Percentiles rank a stretch among this genome's conserved stretches.
phyloP scores from a whole-genome alignment of 2,113 vertebrate species.

The Myodes glareolus region DNA sequence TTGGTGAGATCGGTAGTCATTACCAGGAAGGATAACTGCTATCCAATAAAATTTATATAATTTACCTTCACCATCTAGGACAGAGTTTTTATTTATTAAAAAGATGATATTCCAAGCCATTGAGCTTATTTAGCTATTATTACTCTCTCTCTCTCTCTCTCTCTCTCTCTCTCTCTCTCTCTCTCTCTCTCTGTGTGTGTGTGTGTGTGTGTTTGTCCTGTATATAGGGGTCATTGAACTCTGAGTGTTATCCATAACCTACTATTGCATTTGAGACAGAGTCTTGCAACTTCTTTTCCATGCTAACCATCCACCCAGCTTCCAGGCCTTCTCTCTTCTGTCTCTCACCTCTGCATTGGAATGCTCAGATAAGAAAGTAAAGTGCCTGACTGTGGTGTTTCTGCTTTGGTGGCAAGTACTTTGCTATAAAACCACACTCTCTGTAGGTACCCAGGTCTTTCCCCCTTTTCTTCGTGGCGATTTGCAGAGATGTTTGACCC shows the following conservation, averaged over 20 bases:
- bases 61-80: background rate
- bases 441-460: no score
- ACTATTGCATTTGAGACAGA: background rate
- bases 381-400: background rate
- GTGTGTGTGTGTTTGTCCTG: background rate
- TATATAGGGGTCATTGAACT: background rate
- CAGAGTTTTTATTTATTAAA: constrained; percentile 16
- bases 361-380: background rate
- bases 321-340: background rate
- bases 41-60: background rate
- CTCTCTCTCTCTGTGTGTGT: background rate
- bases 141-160: background rate
- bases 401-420: background rate
- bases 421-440: background rate
- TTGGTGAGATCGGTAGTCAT: background rate
- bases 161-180: background rate
- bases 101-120: background rate
- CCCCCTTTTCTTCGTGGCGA: no score
- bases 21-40: background rate
- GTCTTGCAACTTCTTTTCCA: background rate
- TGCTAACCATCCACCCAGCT: background rate
- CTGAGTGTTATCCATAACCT: no score
- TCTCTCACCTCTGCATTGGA: background rate
- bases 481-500: no score
- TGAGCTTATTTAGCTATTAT: background rate